Base-by-base conservation (phyloP, 1,140 invertebrate species). In the Macrobrachium rosenbergii region DNA sequence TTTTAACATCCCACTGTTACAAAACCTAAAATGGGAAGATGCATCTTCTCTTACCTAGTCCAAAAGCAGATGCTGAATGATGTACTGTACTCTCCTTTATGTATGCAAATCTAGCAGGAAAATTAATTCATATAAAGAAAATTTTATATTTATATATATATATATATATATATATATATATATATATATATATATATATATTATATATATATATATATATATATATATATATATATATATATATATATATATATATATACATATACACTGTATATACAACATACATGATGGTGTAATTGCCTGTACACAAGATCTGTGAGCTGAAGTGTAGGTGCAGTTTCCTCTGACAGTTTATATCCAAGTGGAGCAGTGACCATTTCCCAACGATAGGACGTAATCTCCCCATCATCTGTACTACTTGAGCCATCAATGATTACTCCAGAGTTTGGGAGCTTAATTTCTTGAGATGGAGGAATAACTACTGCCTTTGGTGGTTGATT, bases 241-340 rank as follows among this genome's bases (percentile, higher is more conserved):
- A 77, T 45, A 77, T 77, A 52, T 77, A 77, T 45, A n/a, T n/a
- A n/a, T n/a, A n/a, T n/a, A n/a, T n/a, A n/a, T n/a, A n/a, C n/a
- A n/a, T n/a, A n/a, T n/a, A n/a, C n/a, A n/a, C n/a, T n/a, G n/a
- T n/a, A n/a, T n/a, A n/a, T n/a, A n/a, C n/a, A 69, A 81, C 88
- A 16, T 83, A 95, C 94, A 97, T 97, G 91, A 99, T 98, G 0
- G 95, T 97, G 90, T 99, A 99, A 92, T 97, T 97, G 83, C 98
- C 98, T 10, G 97, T n/a, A 95, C 76, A 95, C 91, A 60, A 94
- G 93, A 92, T 97, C 96, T 83, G 96, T 95, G 19, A 99, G 91
- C 89, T 96, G 95, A 28, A 98, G 92, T 3, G 97, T 97, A n/a
- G 96, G 95, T 2, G 95, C 95, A 88, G 96, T 95, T 67, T 95